phyloP scores from a whole-genome alignment of 2,797 vertebrate species.

The Sebastes jordani region DNA sequence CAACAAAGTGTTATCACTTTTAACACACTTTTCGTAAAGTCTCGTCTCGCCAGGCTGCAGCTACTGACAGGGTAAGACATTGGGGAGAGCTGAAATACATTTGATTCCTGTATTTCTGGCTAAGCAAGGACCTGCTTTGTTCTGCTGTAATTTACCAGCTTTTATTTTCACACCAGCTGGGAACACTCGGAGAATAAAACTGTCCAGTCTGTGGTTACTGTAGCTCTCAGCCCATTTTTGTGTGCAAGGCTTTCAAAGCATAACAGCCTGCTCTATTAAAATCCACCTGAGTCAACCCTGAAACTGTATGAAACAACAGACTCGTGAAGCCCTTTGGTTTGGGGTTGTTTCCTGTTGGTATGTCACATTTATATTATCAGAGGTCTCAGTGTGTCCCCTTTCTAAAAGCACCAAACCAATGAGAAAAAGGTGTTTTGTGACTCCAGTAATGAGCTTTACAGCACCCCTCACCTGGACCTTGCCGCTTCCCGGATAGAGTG shows the following conservation, averaged over 20 bases:
- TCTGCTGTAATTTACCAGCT: constrained; percentile 30
- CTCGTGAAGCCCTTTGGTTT: neutral
- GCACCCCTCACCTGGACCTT: too few species aligned
- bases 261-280: neutral
- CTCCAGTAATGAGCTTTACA: too few species aligned
- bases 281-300: neutral
- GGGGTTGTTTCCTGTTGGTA: neutral
- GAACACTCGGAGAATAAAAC: constrained; percentile 30
- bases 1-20: neutral
- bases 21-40: neutral
- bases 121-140: neutral
- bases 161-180: constrained; percentile 54
- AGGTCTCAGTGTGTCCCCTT: neutral
- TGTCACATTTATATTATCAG: neutral
- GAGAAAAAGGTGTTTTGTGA: neutral
- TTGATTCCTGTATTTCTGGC: constrained; percentile 23
- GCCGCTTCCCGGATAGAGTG: too few species aligned
- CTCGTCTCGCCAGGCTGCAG: neutral
- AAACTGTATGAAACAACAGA: neutral
- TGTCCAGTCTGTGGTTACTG: constrained; percentile 9
- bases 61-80: neutral
- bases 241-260: neutral
- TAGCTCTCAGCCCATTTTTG: constrained; percentile 17
- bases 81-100: neutral
- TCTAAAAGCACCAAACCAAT: neutral